These are phyloP conservation scores for Malacosoma neustria DNA, from an alignment of 2,888 invertebrate genomes.

Conservation along the genomic window DNA sequence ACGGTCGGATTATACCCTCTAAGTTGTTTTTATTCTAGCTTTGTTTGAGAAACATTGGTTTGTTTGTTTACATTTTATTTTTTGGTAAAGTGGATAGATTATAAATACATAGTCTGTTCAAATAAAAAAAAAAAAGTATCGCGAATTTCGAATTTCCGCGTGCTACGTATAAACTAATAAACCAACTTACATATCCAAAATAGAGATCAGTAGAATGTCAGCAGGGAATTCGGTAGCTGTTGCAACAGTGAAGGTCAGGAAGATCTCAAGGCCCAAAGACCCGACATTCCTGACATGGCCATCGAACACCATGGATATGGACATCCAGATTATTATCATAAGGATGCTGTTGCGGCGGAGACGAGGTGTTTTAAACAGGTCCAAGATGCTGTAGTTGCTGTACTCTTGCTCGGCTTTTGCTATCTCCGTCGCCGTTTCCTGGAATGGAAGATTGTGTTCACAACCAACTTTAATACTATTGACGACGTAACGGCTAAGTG, in stretches of 20 bases:
- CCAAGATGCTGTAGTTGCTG: slow-evolving; percentile 83
- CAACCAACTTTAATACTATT: no score
- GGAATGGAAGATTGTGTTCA: slow-evolving; percentile 19
- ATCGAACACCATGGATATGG: slow-evolving; percentile 89
- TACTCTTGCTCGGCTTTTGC: slow-evolving; percentile 81
- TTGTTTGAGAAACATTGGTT: no score
- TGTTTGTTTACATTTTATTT: no score
- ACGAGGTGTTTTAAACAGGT: slow-evolving; percentile 85
- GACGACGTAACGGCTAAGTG: no score
- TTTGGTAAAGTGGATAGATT: no score
- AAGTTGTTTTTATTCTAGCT: no score
- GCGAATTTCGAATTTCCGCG: no score
- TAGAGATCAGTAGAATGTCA: slow-evolving; percentile 82
- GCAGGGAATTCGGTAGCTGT: slow-evolving; percentile 90
- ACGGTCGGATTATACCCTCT: no score
- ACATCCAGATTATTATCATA: slow-evolving; percentile 88
- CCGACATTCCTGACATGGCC: slow-evolving; percentile 92
- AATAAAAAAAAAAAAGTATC: no score
- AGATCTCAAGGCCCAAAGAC: slow-evolving; percentile 85
- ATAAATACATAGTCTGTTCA: no score
- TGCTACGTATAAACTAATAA: no score
- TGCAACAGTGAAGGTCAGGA: slow-evolving; percentile 88
- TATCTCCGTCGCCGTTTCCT: slow-evolving; percentile 80
- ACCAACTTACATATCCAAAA: slow-evolving; percentile 73
- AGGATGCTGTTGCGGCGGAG: slow-evolving; percentile 82